These are phyloP conservation scores for Anthopleura sola DNA, from an alignment of 64 coral and sea anemone genomes.

Conservation along the genomic window DNA sequence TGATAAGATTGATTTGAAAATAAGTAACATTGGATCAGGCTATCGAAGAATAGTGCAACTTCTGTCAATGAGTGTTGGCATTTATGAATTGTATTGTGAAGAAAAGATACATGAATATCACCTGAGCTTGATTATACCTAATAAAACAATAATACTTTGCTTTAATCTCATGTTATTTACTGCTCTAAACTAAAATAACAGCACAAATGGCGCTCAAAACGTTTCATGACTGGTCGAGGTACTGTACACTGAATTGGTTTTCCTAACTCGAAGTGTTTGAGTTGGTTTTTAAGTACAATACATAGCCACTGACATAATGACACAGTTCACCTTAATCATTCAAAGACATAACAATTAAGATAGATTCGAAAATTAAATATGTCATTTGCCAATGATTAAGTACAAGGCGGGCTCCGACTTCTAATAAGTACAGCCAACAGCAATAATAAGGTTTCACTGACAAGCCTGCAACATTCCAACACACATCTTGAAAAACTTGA, in stretches of 20 bases:
- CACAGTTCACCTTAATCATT: slow-evolving; percentile 56
- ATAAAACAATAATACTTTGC: not conserved
- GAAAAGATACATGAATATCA: not conserved
- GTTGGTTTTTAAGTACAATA: not conserved
- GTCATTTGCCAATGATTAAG: slow-evolving; percentile 93
- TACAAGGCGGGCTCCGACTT: slow-evolving; percentile 25
- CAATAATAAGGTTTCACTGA: slow-evolving; percentile 69
- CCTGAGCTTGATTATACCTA: not conserved
- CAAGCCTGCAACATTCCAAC: slow-evolving; percentile 16
- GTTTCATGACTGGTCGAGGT: not conserved
- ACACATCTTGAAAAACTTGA: slow-evolving; percentile 24
- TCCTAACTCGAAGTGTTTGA: not conserved
- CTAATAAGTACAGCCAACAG: slow-evolving; percentile 64
- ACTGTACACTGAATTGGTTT: not conserved
- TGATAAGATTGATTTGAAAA: not conserved
- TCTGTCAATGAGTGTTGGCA: not conserved
- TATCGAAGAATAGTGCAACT: not conserved
- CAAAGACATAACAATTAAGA: slow-evolving; percentile 91
- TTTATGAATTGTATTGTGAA: not conserved
- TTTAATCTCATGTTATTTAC: not conserved
- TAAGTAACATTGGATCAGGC: not conserved
- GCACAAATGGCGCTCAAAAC: not conserved
- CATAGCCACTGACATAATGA: not conserved
- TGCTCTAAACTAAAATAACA: not conserved
- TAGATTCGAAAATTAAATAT: slow-evolving; percentile 96